A percentile compares a stretch with the other conserved stretches of the same genome.
These are phyloP conservation scores for Archocentrus centrarchus DNA, from an alignment of 2,113 vertebrate genomes.

Conservation along the genomic window DNA sequence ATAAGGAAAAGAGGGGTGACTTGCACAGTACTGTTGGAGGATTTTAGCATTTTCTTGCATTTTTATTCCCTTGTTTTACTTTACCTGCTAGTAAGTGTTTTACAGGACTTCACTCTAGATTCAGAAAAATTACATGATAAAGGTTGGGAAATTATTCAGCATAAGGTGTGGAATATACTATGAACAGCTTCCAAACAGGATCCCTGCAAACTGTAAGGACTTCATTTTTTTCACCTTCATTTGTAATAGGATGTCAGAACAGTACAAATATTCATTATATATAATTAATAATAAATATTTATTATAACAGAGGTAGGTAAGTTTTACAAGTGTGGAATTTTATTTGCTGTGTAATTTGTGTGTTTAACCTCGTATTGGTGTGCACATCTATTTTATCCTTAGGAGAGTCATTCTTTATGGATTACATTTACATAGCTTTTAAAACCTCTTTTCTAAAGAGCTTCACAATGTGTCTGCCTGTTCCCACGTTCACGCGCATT, in stretches of 20 bases:
- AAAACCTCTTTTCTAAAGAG: constrained; percentile 15
- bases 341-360: background rate
- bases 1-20: background rate
- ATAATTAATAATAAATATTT: background rate
- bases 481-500: background rate
- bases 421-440: background rate
- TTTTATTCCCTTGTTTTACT: background rate
- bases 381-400: background rate
- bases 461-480: background rate
- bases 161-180: too few species aligned
- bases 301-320: background rate
- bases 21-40: background rate
- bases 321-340: background rate
- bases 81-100: background rate
- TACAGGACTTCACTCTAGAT: background rate
- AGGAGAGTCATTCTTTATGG: background rate
- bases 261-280: background rate
- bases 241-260: background rate
- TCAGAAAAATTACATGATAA: background rate
- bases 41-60: background rate
- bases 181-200: background rate
- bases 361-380: background rate
- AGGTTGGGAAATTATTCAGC: too few species aligned
- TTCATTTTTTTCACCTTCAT: background rate
- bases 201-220: background rate